A percentile compares a stretch with the other conserved stretches of the same genome.
Conservation (phyloP, 2,113 vertebrate genomes). For the Hyperopisus bebe region DNA sequence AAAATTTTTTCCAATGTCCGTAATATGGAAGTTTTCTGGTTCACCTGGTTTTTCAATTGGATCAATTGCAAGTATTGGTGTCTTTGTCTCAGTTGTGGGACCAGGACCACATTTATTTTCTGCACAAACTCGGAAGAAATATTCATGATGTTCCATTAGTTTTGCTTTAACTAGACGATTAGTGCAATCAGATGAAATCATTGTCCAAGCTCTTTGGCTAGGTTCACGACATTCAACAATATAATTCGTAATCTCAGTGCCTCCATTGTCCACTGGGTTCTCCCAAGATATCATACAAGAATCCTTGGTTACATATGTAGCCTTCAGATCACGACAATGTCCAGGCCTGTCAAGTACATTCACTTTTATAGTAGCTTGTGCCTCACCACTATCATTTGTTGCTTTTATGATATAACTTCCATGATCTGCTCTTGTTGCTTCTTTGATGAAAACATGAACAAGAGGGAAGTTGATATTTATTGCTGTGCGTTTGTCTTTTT, state of each 20-base stretch:
- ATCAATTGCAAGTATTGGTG: slow-evolving; percentile 84
- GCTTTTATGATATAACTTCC: slow-evolving; percentile 85
- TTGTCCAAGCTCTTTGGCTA: slow-evolving; percentile 83
- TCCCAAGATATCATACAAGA: slow-evolving; percentile 92
- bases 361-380: slow-evolving; percentile 77
- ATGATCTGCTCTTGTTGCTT: slow-evolving; percentile 83
- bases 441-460: slow-evolving; percentile 79
- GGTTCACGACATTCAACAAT: slow-evolving; percentile 93
- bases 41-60: slow-evolving; percentile 88
- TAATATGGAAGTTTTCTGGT: slow-evolving; percentile 90
- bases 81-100: slow-evolving; percentile 82
- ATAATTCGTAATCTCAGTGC: slow-evolving; percentile 96
- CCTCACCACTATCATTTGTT: slow-evolving; percentile 89
- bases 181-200: slow-evolving; percentile 85
- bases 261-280: slow-evolving; percentile 87
- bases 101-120: slow-evolving; percentile 93
- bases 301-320: slow-evolving; percentile 79
- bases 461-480: slow-evolving; percentile 76
- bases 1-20: slow-evolving; percentile 84
- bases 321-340: slow-evolving; percentile 83
- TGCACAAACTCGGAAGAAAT: slow-evolving; percentile 93
- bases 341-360: slow-evolving; percentile 93
- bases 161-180: slow-evolving; percentile 86
- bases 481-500: slow-evolving; percentile 71
- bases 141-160: slow-evolving; percentile 85